A percentile compares a stretch with the other conserved stretches of the same genome.
These are phyloP conservation scores for Trichacis sp. DNA, from an alignment of 2,888 invertebrate genomes.

Conservation along the genomic window DNA sequence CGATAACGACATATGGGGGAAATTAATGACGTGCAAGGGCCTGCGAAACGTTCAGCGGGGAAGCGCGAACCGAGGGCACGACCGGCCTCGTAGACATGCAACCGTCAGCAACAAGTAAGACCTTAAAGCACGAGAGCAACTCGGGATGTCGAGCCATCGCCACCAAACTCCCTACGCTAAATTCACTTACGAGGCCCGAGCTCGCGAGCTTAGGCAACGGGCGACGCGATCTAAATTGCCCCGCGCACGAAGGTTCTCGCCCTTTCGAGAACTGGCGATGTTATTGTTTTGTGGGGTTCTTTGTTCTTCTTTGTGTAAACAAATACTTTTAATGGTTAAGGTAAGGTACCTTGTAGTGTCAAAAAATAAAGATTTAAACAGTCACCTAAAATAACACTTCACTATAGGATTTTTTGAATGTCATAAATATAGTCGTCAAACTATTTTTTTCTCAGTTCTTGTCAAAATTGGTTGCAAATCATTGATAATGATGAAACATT, in stretches of 20 bases:
- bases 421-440: no score
- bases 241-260: slow-evolving; percentile 30
- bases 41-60: slow-evolving; percentile 54
- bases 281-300: no score
- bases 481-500: no score
- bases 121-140: slow-evolving; percentile 55
- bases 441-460: no score
- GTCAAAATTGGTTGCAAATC: no score
- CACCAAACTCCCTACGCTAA: slow-evolving; percentile 35
- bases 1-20: slow-evolving; percentile 35
- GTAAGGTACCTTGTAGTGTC: no score
- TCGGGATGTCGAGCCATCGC: slow-evolving; percentile 27
- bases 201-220: slow-evolving; percentile 14
- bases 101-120: slow-evolving; percentile 67
- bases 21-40: slow-evolving; percentile 41
- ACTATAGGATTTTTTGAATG: no score
- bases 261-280: background rate
- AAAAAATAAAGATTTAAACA: no score
- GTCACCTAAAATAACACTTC: no score
- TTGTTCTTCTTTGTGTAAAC: no score
- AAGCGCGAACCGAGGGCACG: slow-evolving; percentile 53
- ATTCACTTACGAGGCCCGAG: slow-evolving; percentile 45
- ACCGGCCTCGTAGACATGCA: slow-evolving; percentile 61
- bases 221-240: slow-evolving; percentile 38
- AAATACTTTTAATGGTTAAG: no score